phyloP scores from a whole-genome alignment of 1,140 invertebrate genomes.

The Megalonaias nervosa region DNA sequence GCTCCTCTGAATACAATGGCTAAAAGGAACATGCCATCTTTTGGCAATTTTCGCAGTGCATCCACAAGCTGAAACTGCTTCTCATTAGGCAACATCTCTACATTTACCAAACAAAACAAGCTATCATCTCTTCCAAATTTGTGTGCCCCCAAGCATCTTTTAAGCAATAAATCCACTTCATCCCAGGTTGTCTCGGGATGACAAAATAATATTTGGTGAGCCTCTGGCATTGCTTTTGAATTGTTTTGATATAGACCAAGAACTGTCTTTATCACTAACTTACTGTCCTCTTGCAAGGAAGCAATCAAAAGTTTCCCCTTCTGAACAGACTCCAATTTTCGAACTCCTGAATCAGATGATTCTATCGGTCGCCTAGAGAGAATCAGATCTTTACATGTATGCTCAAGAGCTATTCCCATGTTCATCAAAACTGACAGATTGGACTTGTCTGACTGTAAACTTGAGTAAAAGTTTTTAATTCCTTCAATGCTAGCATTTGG shows the following conservation, averaged over 20 bases:
- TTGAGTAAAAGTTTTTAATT: not conserved
- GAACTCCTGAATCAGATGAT: no score
- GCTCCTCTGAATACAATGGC: conserved; percentile 34
- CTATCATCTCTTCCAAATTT: not conserved
- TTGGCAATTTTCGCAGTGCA: conserved; percentile 1
- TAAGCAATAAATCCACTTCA: conserved; percentile 41
- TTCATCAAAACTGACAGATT: no score
- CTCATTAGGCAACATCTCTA: conserved; percentile 39
- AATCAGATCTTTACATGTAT: no score
- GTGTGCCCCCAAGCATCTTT: conserved; percentile 17
- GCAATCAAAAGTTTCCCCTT: conserved; percentile 14
- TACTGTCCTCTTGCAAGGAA: conserved; percentile 21
- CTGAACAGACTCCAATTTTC: conserved; percentile 1
- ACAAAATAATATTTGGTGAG: conserved; percentile 45
- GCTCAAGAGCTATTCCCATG: no score
- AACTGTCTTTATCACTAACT: conserved; percentile 25
- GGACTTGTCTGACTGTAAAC: no score
- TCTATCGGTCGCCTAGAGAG: no score
- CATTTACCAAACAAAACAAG: conserved; percentile 43
- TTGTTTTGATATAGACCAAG: conserved; percentile 43
- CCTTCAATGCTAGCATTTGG: not conserved
- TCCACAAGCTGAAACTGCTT: conserved; percentile 39
- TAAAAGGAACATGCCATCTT: not conserved
- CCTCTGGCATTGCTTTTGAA: conserved; percentile 35
- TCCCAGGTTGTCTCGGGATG: conserved; percentile 31